Percentiles rank a stretch among this genome's conserved stretches.
Evolutionary conservation across 2,888 invertebrate genomes (phyloP).

Genomic region (Cryptocephalus moraei): DNA sequence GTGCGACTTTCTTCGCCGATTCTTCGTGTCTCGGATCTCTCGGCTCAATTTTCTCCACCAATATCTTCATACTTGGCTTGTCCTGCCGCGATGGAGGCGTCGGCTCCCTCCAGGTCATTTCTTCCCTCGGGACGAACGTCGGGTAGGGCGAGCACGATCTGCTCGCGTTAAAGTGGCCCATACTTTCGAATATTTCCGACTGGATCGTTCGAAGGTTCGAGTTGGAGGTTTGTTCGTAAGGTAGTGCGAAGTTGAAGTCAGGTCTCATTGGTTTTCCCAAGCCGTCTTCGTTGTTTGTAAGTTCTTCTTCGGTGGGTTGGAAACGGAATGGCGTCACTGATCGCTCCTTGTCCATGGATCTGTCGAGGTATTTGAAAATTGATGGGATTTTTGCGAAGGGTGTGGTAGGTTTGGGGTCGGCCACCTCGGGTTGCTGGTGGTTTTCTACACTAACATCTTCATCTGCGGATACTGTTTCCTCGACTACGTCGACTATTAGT

Average conservation of each 20-base stretch:
- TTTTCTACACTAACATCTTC: too few species aligned
- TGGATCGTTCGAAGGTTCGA: slow-evolving; percentile 25
- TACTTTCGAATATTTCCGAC: slow-evolving; percentile 34
- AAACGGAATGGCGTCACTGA: slow-evolving; percentile 9
- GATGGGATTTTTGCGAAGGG: slow-evolving; percentile 6
- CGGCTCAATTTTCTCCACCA: slow-evolving; percentile 17
- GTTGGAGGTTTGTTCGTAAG: slow-evolving; percentile 10
- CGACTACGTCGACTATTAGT: too few species aligned
- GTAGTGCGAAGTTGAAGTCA: slow-evolving; percentile 29
- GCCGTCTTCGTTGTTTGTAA: not conserved
- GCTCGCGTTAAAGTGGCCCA: slow-evolving; percentile 34
- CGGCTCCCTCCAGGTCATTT: slow-evolving; percentile 2
- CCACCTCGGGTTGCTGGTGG: too few species aligned
- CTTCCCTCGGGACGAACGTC: slow-evolving; percentile 27
- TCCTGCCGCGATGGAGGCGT: slow-evolving; percentile 2
- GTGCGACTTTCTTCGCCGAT: slow-evolving; percentile 22
- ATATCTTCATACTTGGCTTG: slow-evolving; percentile 12
- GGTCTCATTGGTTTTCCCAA: slow-evolving; percentile 15
- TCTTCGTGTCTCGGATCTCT: slow-evolving; percentile 23
- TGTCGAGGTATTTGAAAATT: slow-evolving; percentile 23
- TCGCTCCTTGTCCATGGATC: slow-evolving; percentile 13
- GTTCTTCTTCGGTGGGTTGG: not conserved
- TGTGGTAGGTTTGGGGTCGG: not conserved
- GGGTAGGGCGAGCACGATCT: slow-evolving; percentile 28
- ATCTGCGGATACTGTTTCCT: too few species aligned